These are phyloP conservation scores for Proctacanthus coquilletti DNA, from an alignment of 1,140 invertebrate species.

Conservation along the genomic window DNA sequence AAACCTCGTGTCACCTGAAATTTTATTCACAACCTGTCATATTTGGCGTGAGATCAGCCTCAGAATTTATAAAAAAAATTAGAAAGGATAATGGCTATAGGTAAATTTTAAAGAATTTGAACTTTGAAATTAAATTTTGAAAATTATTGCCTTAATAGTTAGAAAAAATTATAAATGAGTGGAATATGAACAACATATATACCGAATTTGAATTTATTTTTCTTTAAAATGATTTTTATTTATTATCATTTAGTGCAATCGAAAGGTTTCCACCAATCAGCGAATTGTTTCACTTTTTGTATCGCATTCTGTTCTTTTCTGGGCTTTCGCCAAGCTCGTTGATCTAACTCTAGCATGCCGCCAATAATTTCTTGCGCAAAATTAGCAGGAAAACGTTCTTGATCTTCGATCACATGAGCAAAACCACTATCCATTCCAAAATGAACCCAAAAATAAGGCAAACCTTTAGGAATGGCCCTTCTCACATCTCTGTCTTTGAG, in stretches of 20 bases:
- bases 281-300: slow-evolving; percentile 18
- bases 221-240: too few relatives aligned
- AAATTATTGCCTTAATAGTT: too few relatives aligned
- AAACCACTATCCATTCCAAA: slow-evolving; percentile 84
- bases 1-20: too few relatives aligned
- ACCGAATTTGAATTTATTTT: too few relatives aligned
- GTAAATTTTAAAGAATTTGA: too few relatives aligned
- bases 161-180: too few relatives aligned
- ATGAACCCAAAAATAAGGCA: slow-evolving; percentile 87
- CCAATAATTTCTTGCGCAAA: slow-evolving; percentile 95
- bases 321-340: slow-evolving; percentile 68
- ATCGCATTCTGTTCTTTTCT: slow-evolving; percentile 38
- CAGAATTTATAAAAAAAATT: too few relatives aligned
- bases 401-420: slow-evolving; percentile 94
- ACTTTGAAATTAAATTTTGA: too few relatives aligned
- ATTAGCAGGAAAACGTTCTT: slow-evolving; percentile 67
- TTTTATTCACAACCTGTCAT: too few relatives aligned
- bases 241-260: slow-evolving; percentile 17
- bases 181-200: too few relatives aligned
- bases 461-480: slow-evolving; percentile 74
- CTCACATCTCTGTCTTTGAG: slow-evolving; percentile 58
- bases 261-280: slow-evolving; percentile 18
- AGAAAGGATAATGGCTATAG: too few relatives aligned
- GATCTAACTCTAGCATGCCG: slow-evolving; percentile 82
- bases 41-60: too few relatives aligned